Evolutionary conservation across 1,140 invertebrate species (phyloP).

Genomic region (Drosophila repletoides): DNA sequence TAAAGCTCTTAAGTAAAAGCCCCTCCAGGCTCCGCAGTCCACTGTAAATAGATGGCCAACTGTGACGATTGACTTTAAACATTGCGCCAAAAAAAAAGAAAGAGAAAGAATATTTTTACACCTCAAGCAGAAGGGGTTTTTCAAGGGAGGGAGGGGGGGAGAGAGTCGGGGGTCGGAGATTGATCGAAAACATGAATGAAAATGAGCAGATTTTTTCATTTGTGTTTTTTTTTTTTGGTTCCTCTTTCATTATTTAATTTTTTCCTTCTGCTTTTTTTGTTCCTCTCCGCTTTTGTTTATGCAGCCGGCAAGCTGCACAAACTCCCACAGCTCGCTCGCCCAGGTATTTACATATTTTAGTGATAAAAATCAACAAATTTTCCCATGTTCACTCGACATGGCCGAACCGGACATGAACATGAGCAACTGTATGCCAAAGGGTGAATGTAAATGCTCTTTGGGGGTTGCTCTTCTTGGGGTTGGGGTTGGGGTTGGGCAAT

Average conservation of each 20-base stretch:
- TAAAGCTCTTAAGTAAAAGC: constrained; percentile 9
- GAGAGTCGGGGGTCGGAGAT: constrained; percentile 21
- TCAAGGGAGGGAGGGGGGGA: too few species aligned
- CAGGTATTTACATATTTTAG: constrained; percentile 79
- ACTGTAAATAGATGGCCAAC: constrained; percentile 57
- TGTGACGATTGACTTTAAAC: constrained; percentile 73
- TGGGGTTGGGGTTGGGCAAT: neutral
- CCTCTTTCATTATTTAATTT: constrained; percentile 11
- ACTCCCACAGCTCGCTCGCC: constrained; percentile 66
- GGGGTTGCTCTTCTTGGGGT: neutral
- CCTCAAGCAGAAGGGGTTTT: constrained; percentile 20
- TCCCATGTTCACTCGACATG: constrained; percentile 26
- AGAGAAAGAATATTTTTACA: constrained; percentile 47
- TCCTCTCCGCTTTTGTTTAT: constrained; percentile 53
- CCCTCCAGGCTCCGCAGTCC: neutral
- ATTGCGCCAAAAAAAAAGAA: constrained; percentile 52
- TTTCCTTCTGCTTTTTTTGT: neutral
- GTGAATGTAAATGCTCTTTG: neutral
- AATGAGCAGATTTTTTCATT: constrained; percentile 61
- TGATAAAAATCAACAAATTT: constrained; percentile 74
- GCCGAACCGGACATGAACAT: constrained; percentile 46
- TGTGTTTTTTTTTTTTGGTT: neutral
- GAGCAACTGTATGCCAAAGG: constrained; percentile 36
- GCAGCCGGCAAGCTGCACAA: constrained; percentile 71
- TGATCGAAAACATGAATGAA: constrained; percentile 76